A percentile compares a stretch with the other conserved stretches of the same genome.
These are phyloP conservation scores for Puffinus mauretanicus DNA, from an alignment of 2,113 vertebrate genomes.

Conservation along the genomic window DNA sequence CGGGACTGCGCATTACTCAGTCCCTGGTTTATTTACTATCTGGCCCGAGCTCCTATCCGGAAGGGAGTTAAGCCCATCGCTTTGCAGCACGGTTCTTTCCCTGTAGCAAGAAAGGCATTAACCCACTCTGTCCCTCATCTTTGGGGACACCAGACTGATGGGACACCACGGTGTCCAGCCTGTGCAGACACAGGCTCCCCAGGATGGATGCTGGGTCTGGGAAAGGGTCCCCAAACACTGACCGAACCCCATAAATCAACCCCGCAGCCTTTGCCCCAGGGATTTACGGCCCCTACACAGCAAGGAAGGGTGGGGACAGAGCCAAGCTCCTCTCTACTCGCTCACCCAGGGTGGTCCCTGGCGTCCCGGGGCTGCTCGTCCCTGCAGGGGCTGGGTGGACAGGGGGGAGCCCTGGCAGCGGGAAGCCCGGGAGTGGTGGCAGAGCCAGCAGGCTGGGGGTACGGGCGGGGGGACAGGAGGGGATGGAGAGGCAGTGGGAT, in stretches of 20 bases:
- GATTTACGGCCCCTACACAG: not conserved
- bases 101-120: rapidly evolving
- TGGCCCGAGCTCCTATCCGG: not conserved
- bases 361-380: not conserved
- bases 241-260: rapidly evolving
- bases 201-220: not conserved
- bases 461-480: not conserved
- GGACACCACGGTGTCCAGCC: rapidly evolving
- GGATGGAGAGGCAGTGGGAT: too few relatives aligned
- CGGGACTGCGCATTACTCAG: not conserved
- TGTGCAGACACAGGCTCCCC: not conserved
- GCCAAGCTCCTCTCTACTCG: not conserved
- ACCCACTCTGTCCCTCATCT: not conserved
- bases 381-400: rapidly evolving
- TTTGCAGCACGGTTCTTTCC: not conserved
- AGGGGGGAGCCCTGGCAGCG: too few relatives aligned
- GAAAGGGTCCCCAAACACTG: not conserved
- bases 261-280: not conserved
- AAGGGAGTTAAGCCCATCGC: not conserved
- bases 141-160: rapidly evolving
- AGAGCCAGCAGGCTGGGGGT: not conserved
- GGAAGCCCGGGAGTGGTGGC: too few relatives aligned
- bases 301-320: not conserved
- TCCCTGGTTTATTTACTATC: not conserved
- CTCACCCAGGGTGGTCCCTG: not conserved